Evolutionary conservation across 2,113 vertebrate species (phyloP).

Genomic region (Phyllopteryx taeniolatus): DNA sequence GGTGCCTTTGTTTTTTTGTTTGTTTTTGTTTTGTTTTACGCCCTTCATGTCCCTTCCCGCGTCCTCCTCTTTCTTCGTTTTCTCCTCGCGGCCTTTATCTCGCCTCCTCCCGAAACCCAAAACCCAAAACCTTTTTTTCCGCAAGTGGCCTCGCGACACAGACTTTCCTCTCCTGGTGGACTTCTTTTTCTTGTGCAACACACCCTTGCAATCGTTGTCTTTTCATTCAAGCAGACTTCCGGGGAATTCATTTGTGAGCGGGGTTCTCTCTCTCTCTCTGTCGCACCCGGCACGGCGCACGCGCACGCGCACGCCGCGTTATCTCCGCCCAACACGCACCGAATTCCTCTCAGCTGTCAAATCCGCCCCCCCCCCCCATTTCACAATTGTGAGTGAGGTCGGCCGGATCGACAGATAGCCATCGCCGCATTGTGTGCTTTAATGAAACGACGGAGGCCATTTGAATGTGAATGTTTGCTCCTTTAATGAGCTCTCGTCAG

Average conservation of each 20-base stretch:
- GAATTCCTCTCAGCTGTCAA: slow-evolving; percentile 36
- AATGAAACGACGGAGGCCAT: slow-evolving; percentile 69
- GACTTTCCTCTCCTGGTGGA: slow-evolving; percentile 22
- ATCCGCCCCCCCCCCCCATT: slow-evolving; percentile 50
- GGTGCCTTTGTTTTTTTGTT: no score
- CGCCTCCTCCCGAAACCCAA: slow-evolving; percentile 7
- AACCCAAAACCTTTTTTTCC: not conserved
- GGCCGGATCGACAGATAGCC: slow-evolving; percentile 70
- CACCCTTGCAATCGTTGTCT: not conserved
- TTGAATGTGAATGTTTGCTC: slow-evolving; percentile 71
- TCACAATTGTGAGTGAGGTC: slow-evolving; percentile 41
- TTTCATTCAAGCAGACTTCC: not conserved
- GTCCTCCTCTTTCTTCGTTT: slow-evolving; percentile 40
- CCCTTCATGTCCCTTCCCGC: no score
- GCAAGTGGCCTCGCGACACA: slow-evolving; percentile 51
- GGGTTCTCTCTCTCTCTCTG: no score
- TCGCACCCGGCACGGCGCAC: no score
- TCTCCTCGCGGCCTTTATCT: slow-evolving; percentile 10
- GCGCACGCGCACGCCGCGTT: slow-evolving; percentile 1
- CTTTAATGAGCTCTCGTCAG: slow-evolving; percentile 72
- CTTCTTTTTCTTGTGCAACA: not conserved
- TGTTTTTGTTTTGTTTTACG: no score
- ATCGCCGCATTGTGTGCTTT: slow-evolving; percentile 73
- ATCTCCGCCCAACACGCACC: slow-evolving; percentile 21
- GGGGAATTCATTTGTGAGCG: not conserved